A percentile compares a stretch with the other conserved stretches of the same genome.
Evolutionary conservation across 2,113 vertebrate species (phyloP).

Genomic region (Bungarus multicinctus): DNA sequence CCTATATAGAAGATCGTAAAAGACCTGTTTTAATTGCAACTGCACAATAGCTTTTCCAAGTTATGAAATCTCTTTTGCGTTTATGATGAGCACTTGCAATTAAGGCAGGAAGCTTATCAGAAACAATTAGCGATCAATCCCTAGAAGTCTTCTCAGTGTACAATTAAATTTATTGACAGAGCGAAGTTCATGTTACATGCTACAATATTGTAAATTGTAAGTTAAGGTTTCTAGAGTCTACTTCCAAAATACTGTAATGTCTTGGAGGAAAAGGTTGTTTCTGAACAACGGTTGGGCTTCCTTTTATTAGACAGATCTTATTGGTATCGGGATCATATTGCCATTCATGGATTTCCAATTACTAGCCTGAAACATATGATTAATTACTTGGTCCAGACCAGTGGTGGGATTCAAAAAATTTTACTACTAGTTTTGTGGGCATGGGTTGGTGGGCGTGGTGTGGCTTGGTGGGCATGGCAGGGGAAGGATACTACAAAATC

Average conservation of each 20-base stretch:
- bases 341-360: not conserved
- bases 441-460: no score
- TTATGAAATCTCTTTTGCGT: not conserved
- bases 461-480: no score
- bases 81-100: not conserved
- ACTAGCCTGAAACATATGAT: not conserved
- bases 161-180: not conserved
- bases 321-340: accelerated
- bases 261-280: not conserved
- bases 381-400: not conserved
- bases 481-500: no score
- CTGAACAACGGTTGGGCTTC: accelerated
- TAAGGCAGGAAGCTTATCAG: not conserved
- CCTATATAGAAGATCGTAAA: not conserved
- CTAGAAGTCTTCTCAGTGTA: not conserved
- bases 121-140: not conserved
- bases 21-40: not conserved
- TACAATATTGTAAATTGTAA: not conserved
- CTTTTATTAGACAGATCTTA: not conserved
- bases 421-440: no score
- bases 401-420: no score
- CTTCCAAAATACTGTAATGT: accelerated
- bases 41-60: not conserved
- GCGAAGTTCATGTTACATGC: not conserved
- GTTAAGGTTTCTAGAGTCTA: not conserved